phyloP scores from a whole-genome alignment of 2,888 invertebrate genomes.

The Drosophila rubida region DNA sequence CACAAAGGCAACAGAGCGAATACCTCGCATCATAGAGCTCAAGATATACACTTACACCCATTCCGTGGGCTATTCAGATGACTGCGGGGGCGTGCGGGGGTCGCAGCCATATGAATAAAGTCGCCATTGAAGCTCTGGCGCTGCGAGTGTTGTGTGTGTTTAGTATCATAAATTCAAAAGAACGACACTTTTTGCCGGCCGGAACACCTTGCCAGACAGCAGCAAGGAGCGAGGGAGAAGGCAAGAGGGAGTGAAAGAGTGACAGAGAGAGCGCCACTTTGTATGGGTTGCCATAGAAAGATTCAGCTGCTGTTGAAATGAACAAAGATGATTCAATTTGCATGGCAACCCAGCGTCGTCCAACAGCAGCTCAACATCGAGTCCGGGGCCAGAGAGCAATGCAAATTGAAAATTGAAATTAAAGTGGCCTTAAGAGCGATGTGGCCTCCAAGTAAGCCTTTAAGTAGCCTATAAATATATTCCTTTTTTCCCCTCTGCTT shows the following conservation, averaged over 20 bases:
- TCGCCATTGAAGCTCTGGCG: slow-evolving; percentile 40
- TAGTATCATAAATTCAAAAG: slow-evolving; percentile 69
- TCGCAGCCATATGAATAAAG: slow-evolving; percentile 61
- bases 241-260: neutral
- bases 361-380: slow-evolving; percentile 23
- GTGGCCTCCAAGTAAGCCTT: slow-evolving; percentile 52
- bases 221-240: neutral
- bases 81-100: neutral
- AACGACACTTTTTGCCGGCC: slow-evolving; percentile 55
- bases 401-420: slow-evolving; percentile 64
- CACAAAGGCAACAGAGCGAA: slow-evolving; percentile 28
- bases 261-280: slow-evolving; percentile 6
- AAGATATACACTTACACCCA: slow-evolving; percentile 20
- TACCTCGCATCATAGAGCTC: neutral
- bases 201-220: slow-evolving; percentile 41
- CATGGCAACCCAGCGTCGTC: slow-evolving; percentile 59
- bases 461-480: slow-evolving; percentile 64
- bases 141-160: slow-evolving; percentile 50
- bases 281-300: slow-evolving; percentile 39
- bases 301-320: slow-evolving; percentile 49
- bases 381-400: slow-evolving; percentile 20
- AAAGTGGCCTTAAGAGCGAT: slow-evolving; percentile 60
- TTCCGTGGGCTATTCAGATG: slow-evolving; percentile 44
- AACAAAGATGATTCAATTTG: slow-evolving; percentile 70
- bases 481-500: slow-evolving; percentile 6